Percentiles rank a stretch among this genome's conserved stretches.
Conservation (phyloP, 2,113 vertebrate genomes). For the Podilymbus podiceps region DNA sequence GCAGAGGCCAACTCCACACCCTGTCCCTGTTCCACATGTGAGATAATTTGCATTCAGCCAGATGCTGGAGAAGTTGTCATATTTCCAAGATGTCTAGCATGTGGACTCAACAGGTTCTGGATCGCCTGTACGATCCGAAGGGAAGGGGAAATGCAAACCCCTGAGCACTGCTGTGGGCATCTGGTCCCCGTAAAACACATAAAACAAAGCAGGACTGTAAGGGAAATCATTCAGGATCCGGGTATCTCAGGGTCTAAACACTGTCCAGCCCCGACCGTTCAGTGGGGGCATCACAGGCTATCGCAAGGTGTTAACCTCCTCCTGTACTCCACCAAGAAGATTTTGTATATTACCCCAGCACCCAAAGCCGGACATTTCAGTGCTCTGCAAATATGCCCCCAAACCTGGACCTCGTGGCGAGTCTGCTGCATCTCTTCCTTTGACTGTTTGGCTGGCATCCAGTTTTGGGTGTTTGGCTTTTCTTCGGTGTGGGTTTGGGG, state of each 20-base stretch:
- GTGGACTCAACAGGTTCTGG: not conserved
- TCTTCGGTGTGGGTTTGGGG: not conserved
- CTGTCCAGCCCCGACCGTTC: rapidly evolving
- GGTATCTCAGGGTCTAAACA: not conserved
- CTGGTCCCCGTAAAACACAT: not conserved
- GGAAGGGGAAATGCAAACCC: not conserved
- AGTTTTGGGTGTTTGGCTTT: not conserved
- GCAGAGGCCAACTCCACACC: not conserved
- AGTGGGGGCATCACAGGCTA: not conserved
- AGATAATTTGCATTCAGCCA: not conserved
- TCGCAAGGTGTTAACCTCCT: not conserved
- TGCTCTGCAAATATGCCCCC: rapidly evolving
- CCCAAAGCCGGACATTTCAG: not conserved
- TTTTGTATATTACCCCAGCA: not conserved
- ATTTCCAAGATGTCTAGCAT: not conserved
- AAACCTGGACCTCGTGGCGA: rapidly evolving
- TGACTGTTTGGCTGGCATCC: not conserved
- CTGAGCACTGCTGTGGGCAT: rapidly evolving
- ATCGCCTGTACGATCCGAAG: not conserved
- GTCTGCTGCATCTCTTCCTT: not conserved
- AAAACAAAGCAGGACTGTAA: not conserved
- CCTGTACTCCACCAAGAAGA: not conserved
- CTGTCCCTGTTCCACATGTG: not conserved
- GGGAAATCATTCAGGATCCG: not conserved
- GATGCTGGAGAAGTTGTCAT: not conserved